These are phyloP conservation scores for Entomobrya proxima DNA, from an alignment of 2,888 invertebrate genomes.

Conservation along the genomic window DNA sequence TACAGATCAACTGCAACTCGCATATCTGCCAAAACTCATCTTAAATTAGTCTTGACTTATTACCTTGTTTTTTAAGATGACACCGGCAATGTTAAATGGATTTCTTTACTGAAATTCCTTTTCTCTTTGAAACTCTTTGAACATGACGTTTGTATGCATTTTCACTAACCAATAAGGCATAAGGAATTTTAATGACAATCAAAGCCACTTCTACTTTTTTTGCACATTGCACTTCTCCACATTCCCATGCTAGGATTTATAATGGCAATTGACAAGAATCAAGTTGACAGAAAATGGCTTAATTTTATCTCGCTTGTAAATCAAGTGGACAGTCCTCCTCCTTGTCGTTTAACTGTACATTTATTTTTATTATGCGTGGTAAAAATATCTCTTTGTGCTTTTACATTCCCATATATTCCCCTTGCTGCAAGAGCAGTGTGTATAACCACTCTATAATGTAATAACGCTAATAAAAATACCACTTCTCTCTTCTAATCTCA, in stretches of 20 bases:
- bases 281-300: slow-evolving; percentile 47
- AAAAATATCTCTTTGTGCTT: not conserved
- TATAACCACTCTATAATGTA: not conserved
- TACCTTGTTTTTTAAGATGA: slow-evolving; percentile 29
- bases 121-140: not conserved
- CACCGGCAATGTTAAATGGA: not conserved
- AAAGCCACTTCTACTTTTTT: not conserved
- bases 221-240: not conserved
- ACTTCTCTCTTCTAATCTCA: slow-evolving; percentile 21
- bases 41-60: slow-evolving; percentile 17
- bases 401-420: not conserved
- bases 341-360: slow-evolving; percentile 11
- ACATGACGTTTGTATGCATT: not conserved
- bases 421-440: not conserved
- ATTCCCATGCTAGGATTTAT: slow-evolving; percentile 14
- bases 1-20: no score
- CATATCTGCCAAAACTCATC: no score
- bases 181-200: no score
- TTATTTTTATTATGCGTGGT: not conserved
- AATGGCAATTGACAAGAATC: slow-evolving; percentile 44
- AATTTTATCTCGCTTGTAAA: slow-evolving; percentile 46
- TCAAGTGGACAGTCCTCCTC: slow-evolving; percentile 19
- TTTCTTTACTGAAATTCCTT: not conserved
- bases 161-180: not conserved
- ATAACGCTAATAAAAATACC: slow-evolving; percentile 1